Percentiles rank a stretch among this genome's conserved stretches.
Evolutionary conservation across 2,113 vertebrate species (phyloP).

Genomic region (Kryptolebias marmoratus): DNA sequence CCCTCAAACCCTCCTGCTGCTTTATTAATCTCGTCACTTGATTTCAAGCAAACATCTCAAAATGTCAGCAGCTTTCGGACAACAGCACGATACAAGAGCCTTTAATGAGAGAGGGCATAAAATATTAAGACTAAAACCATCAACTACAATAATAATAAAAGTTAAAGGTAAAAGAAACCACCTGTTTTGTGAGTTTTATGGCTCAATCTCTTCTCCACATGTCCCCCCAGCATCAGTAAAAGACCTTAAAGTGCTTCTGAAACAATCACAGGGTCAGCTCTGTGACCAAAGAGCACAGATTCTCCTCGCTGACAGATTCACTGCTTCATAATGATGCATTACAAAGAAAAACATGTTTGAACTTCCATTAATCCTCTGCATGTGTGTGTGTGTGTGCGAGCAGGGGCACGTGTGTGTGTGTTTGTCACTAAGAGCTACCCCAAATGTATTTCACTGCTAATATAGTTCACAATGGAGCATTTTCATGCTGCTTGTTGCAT

Average conservation of each 20-base stretch:
- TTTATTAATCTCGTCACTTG: background rate
- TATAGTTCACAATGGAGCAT: constrained; percentile 62
- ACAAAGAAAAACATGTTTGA: constrained; percentile 77
- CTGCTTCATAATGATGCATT: constrained; percentile 74
- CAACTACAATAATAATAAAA: background rate
- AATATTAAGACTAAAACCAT: background rate
- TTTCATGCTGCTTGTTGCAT: constrained; percentile 59
- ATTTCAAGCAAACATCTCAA: too few species aligned
- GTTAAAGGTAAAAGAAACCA: constrained; percentile 17
- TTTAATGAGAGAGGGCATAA: background rate
- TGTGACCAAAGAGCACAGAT: constrained; percentile 57
- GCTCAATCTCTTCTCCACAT: constrained; percentile 34
- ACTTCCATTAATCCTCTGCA: constrained; percentile 70
- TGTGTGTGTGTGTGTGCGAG: constrained; percentile 23
- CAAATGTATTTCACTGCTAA: constrained; percentile 61
- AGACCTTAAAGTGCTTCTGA: constrained; percentile 31
- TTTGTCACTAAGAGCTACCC: constrained; percentile 67
- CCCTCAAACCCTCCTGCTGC: background rate
- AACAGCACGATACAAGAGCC: background rate
- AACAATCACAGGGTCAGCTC: constrained; percentile 51
- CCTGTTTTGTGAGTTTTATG: constrained; percentile 47
- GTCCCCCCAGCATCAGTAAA: constrained; percentile 34
- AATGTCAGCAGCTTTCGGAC: background rate
- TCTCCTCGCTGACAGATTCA: constrained; percentile 75
- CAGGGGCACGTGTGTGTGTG: constrained; percentile 18